Base-by-base conservation (phyloP, 2,113 vertebrate species). In the Upupa epops region DNA sequence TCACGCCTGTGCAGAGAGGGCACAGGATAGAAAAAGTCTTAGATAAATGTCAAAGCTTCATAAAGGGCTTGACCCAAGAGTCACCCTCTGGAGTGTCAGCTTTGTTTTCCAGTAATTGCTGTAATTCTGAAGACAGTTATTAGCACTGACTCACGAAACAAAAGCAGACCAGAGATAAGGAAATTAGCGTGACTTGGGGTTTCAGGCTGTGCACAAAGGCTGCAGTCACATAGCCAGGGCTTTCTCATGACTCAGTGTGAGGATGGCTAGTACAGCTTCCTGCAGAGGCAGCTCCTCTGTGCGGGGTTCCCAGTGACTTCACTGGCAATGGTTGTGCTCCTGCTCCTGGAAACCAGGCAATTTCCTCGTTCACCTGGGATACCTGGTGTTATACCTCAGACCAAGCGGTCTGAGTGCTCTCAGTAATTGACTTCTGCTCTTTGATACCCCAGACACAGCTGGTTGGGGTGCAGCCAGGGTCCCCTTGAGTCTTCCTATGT, bases 71-170 rank as follows among this genome's bases (percentile, higher is more conserved):
- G 79, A 86, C 92, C 72, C 34, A 25, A n/a, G 68, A 89, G 71
- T 68, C 59, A 77, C 16, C 3, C 1, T 56, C 28, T 54, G 77
- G 45, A 55, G 87, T 92, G 87, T 86, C 52, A 73, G 22, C 54
- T 87, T 76, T 95, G 37, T 92, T 88, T 70, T 79, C 29, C 64
- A 65, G 66, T 55, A 86, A 88, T 78, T 94, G 72, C 17, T 59
- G 56, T 72, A n/a, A 58, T 81, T 87, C 45, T 90, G 46, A 34
- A 54, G n/a, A 74, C 40, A 68, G 48, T 55, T 74, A 78, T 58
- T 88, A 56, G 25, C 26, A 78, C 29, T 58, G 36, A 77, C 46
- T 92, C 77, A 79, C 0, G 0, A 85, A 91, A 85, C 61, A 91
- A 83, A 89, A 65, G 21, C 32, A 81, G 28, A 65, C 79, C 49